These are phyloP conservation scores for Tor tambroides DNA, from an alignment of 2,113 vertebrate species.

Conservation along the genomic window DNA sequence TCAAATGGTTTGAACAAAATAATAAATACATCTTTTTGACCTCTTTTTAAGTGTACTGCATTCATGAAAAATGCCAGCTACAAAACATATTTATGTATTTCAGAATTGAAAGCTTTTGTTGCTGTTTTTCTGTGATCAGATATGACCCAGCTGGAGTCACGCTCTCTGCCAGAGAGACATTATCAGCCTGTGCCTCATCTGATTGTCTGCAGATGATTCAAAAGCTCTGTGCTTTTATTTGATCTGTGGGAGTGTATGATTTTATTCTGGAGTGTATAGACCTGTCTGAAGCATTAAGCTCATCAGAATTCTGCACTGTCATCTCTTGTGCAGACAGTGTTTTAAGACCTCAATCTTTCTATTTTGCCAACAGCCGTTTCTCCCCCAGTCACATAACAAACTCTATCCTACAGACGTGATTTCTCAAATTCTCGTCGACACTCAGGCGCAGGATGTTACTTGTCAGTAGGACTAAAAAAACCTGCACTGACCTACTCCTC, in stretches of 20 bases:
- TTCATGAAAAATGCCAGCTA: background rate
- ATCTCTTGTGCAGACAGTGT: constrained; percentile 22
- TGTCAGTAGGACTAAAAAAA: background rate
- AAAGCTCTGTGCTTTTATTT: constrained; percentile 9
- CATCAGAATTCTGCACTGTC: constrained; percentile 21
- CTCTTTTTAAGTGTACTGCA: background rate
- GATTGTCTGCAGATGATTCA: constrained; percentile 22
- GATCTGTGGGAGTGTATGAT: background rate
- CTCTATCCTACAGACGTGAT: background rate
- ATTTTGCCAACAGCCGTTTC: background rate
- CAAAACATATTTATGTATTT: background rate
- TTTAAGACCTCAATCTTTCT: constrained; percentile 11
- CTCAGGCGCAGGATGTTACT: background rate
- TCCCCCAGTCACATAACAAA: background rate
- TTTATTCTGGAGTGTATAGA: constrained; percentile 17
- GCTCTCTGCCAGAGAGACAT: background rate
- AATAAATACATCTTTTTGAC: background rate
- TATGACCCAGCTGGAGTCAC: constrained; percentile 2
- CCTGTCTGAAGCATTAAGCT: constrained; percentile 10
- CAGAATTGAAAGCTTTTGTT: background rate
- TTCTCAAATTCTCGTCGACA: background rate
- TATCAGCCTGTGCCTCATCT: constrained; percentile 11
- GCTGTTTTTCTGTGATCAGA: constrained; percentile 12
- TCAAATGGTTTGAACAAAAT: background rate
- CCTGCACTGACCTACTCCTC: background rate